Evolutionary conservation across 30 jellyfish, hydroid and myxozoan genomes (phyloP), one percentile per base, ranked within the genome.

Genomic region (Catostylus mosaicus): DNA sequence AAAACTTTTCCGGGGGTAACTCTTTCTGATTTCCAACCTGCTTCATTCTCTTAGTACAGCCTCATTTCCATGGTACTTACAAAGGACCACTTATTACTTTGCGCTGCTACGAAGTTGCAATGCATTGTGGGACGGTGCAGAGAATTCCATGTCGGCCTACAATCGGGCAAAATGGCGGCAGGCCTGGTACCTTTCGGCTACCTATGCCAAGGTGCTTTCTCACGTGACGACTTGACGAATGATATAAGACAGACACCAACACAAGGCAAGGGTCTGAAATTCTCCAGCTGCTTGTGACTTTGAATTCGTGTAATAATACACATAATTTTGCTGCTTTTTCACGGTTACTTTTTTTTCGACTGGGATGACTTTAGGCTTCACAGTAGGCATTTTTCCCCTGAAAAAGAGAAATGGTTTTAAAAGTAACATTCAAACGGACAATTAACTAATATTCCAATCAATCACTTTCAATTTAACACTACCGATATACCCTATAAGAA

Each of bases 231-330:
- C 66, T 14, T 78, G 74, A 10, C 89, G 82, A 24, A 66, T 37
- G 64, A 66, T 14, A 50, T 30, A 45, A 12, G 47, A 19, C 62
- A 63, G 47, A 35, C 82, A 79, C 82, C 81, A 79, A 24, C 81
- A 79, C 5, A 46, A 37, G 30, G 34, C 29, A 14, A 79, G 57
- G n/a, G 70, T 62, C 22, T n/a, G 38, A 11, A 31, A 19, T 18
- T 79, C 79, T 16, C 20, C 66, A 33, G 22, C 6, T 32, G 62
- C n/a, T 46, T 47, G 43, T 27, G 75, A 9, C 10, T 32, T 46
- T 30, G 89, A 26, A 46, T 79, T 79, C 34, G 89, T 78, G 74
- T 78, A 78, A 34, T 78, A 78, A 27, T 78, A 78, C n/a, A 78
- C 89, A 14, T 52, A 78, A 12, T 45, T 30, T 27, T 43, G 75